A percentile compares a stretch with the other conserved stretches of the same genome.
phyloP scores from a whole-genome alignment of 1,140 invertebrate genomes.

The Epicauta chinensis region DNA sequence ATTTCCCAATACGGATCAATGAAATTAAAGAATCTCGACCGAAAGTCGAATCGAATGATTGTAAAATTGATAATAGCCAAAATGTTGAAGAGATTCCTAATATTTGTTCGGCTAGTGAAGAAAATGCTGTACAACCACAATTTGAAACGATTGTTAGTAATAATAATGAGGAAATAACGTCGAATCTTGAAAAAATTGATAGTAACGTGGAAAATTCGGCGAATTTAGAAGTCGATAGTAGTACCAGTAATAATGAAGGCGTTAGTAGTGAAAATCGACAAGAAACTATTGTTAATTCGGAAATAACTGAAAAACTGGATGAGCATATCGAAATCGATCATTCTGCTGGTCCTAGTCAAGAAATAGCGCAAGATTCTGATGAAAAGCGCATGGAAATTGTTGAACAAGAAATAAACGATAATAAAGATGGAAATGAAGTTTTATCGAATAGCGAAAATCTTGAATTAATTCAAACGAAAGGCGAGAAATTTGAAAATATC shows the following conservation, averaged over 20 bases:
- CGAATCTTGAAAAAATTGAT: too few relatives aligned
- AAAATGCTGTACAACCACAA: background rate
- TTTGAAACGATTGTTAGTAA: background rate
- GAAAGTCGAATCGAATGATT: background rate
- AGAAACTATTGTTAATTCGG: too few relatives aligned
- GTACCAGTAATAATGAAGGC: background rate
- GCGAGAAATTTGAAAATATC: background rate
- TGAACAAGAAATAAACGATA: background rate
- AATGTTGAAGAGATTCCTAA: background rate
- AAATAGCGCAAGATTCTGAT: background rate
- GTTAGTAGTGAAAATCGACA: background rate
- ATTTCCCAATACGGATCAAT: constrained; percentile 1
- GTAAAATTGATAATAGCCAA: background rate
- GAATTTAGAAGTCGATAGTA: too few relatives aligned
- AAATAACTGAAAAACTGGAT: too few relatives aligned
- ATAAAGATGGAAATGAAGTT: constrained; percentile 2
- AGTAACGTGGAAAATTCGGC: too few relatives aligned
- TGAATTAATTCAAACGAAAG: background rate
- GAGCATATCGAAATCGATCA: too few relatives aligned
- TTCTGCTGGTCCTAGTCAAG: too few relatives aligned
- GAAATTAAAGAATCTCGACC: background rate
- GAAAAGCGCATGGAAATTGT: background rate
- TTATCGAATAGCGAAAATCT: too few relatives aligned
- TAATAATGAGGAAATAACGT: too few relatives aligned
- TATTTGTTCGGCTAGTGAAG: background rate